These are phyloP conservation scores for Erithacus rubecula DNA, from an alignment of 2,797 vertebrate genomes.

Conservation along the genomic window DNA sequence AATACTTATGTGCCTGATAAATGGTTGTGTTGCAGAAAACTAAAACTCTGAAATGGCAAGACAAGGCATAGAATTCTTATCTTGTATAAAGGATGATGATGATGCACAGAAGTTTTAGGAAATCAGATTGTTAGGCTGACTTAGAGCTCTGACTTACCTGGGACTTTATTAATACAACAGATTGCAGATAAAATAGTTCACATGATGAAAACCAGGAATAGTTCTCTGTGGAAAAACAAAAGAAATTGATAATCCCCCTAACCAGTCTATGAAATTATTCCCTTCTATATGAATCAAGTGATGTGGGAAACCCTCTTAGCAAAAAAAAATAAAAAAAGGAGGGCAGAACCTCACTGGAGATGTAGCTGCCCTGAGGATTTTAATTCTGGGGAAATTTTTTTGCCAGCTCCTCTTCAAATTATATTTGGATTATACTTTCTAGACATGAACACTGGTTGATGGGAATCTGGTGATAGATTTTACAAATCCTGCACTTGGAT, in stretches of 20 bases:
- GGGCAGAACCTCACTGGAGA: not conserved
- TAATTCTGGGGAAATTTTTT: not conserved
- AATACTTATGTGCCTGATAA: not conserved
- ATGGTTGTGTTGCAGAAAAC: not conserved
- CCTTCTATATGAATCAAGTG: not conserved
- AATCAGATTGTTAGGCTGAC: not conserved
- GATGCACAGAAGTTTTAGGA: not conserved
- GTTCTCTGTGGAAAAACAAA: not conserved
- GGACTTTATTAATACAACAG: not conserved
- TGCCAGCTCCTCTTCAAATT: not conserved
- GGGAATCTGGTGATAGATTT: not conserved
- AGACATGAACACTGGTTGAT: not conserved
- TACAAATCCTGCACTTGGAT: not conserved
- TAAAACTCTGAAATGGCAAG: not conserved
- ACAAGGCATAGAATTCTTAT: not conserved
- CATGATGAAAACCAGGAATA: not conserved
- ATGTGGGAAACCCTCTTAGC: not conserved
- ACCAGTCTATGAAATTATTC: not conserved
- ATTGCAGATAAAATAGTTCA: not conserved
- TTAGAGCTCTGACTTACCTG: not conserved
- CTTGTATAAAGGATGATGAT: not conserved
- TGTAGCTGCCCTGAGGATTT: not conserved
- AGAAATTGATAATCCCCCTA: not conserved
- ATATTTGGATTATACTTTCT: not conserved
- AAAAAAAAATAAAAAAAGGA: not conserved